These are phyloP conservation scores for Terrapene triunguis DNA, from an alignment of 2,113 vertebrate genomes.

Conservation along the genomic window DNA sequence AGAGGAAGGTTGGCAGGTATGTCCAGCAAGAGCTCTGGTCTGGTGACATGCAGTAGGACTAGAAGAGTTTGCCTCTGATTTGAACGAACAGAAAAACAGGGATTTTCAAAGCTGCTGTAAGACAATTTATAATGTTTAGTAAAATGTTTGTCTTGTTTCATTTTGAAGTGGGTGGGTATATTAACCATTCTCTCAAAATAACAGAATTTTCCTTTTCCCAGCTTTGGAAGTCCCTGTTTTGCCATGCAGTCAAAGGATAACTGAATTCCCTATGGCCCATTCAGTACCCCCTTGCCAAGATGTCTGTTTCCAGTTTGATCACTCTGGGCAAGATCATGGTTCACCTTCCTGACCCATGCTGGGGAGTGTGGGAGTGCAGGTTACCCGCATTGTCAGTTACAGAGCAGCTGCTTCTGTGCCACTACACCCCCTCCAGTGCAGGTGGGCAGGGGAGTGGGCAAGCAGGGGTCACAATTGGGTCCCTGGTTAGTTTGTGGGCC, in stretches of 20 bases:
- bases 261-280: background rate
- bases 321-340: background rate
- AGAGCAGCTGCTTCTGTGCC: background rate
- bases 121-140: background rate
- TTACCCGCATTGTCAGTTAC: background rate
- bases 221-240: background rate
- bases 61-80: slow-evolving; percentile 2
- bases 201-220: background rate
- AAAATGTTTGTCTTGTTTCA: background rate
- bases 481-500: background rate
- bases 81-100: background rate
- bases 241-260: background rate
- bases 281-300: background rate
- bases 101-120: background rate
- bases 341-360: background rate
- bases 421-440: background rate
- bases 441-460: background rate
- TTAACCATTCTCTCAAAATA: background rate
- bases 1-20: background rate
- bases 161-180: background rate
- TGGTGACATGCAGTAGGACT: background rate
- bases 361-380: background rate
- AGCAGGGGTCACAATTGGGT: accelerated
- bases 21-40: background rate
- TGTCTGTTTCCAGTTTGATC: background rate